Conservation (phyloP, 2,797 vertebrate species). For the Sebastes iracundus region DNA sequence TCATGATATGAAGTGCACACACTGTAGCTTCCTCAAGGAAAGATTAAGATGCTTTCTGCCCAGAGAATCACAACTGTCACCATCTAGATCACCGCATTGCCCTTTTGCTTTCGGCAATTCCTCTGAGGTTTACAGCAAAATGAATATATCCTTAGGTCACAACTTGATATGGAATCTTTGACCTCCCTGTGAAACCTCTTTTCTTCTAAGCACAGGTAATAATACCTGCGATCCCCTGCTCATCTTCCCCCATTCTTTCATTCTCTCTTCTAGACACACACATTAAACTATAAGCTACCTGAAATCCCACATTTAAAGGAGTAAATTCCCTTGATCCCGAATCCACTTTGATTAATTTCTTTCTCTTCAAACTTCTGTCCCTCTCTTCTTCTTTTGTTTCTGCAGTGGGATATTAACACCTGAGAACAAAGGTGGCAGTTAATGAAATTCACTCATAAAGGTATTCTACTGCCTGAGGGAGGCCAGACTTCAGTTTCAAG, state of each 20-base stretch:
- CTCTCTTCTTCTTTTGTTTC: conserved; percentile 2
- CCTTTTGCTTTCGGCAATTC: conserved; percentile 18
- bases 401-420: not conserved
- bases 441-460: not conserved
- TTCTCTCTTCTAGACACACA: not conserved
- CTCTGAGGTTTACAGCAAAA: conserved; percentile 3
- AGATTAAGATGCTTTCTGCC: not conserved
- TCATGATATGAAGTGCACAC: not conserved
- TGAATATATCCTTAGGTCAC: not conserved
- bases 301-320: conserved; percentile 22
- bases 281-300: not conserved
- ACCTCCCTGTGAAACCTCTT: conserved; percentile 19
- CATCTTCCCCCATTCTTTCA: not conserved
- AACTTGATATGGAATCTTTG: not conserved
- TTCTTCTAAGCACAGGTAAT: conserved; percentile 4
- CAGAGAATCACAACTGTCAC: not conserved
- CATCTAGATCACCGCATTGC: not conserved
- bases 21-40: not conserved
- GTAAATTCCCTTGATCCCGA: not conserved
- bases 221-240: not conserved
- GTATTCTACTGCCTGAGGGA: not conserved
- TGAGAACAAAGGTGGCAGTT: not conserved
- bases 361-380: not conserved
- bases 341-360: not conserved
- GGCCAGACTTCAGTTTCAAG: not conserved